Evolutionary conservation across 1,140 invertebrate genomes (phyloP), one percentile per base, ranked within the genome.

Genomic region (Drosophila pachea): DNA sequence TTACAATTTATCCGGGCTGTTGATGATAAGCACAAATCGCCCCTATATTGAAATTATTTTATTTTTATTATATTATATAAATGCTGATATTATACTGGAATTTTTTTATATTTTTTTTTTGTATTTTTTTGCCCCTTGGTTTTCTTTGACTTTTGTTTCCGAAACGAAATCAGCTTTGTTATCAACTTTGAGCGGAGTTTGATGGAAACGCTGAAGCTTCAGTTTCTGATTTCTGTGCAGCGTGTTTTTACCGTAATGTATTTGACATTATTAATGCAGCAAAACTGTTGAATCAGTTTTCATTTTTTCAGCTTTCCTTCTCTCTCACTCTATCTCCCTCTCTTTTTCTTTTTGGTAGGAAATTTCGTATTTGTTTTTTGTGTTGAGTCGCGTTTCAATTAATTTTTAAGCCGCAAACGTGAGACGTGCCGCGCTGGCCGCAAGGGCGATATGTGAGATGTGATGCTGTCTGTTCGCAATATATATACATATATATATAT

Each of bases 331-430:
- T n/a, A n/a, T 9, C 29, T 29, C 4, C 29, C 29, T 22, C 45
- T 47, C 9, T 16, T 29, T 47, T 11, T 16, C 9, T 31, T 40
- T 31, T 33, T 36, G 42, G 49, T 40, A 61, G 47, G 11, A 54
- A 54, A 53, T 74, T 59, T 32, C 40, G 29, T 61, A 40, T 60
- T 7, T 35, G 32, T 12, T 50, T 43, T 33, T 29, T 32, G 33
- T 35, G 40, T 47, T 55, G 68, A 22, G 6, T 67, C 40, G 66
- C 45, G 68, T 65, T 84, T 86, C 76, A 84, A 84, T 84, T 84
- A 81, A 79, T 60, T 79, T 79, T 84, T 79, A 84, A 86, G 76
- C 79, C 81, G 66, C 70, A 76, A 63, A 73, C 52, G 49, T 52
- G 71, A 73, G 68, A 82, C 76, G 79, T 84, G 81, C 68, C 73